phyloP scores from a whole-genome alignment of 2,888 invertebrate genomes.

The Melieria picta region DNA sequence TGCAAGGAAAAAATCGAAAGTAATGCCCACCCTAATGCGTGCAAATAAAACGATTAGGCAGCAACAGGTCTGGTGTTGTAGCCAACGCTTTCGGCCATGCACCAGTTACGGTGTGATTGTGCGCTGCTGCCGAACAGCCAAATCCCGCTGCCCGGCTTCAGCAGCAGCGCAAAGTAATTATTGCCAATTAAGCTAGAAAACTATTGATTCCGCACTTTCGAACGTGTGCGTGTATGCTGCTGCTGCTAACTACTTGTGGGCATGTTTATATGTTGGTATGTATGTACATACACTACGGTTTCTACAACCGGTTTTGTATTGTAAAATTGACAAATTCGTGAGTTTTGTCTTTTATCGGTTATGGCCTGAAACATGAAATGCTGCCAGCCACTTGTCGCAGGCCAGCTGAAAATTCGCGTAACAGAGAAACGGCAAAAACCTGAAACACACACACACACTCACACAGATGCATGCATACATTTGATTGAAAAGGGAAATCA shows the following conservation, averaged over 20 bases:
- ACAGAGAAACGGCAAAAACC: background rate
- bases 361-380: background rate
- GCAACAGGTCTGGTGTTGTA: slow-evolving; percentile 6
- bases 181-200: slow-evolving; percentile 27
- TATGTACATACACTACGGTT: background rate
- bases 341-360: background rate
- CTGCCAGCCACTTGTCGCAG: background rate
- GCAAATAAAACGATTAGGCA: background rate
- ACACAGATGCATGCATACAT: too few relatives aligned
- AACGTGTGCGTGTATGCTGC: background rate
- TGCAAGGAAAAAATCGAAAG: background rate
- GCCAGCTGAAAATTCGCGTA: slow-evolving; percentile 6
- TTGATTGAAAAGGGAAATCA: too few relatives aligned
- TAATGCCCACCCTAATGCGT: background rate
- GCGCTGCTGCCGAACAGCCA: background rate
- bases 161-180: slow-evolving; percentile 12
- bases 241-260: background rate
- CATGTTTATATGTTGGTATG: background rate
- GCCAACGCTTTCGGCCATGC: too few relatives aligned
- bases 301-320: background rate
- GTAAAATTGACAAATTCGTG: too few relatives aligned
- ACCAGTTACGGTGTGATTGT: background rate
- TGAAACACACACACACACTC: too few relatives aligned
- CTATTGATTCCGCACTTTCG: slow-evolving; percentile 13
- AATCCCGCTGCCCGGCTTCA: slow-evolving; percentile 1